Evolutionary conservation across 2,797 vertebrate species (phyloP), one percentile per base, ranked within the genome.

Genomic region (Pangasius larnaudii): DNA sequence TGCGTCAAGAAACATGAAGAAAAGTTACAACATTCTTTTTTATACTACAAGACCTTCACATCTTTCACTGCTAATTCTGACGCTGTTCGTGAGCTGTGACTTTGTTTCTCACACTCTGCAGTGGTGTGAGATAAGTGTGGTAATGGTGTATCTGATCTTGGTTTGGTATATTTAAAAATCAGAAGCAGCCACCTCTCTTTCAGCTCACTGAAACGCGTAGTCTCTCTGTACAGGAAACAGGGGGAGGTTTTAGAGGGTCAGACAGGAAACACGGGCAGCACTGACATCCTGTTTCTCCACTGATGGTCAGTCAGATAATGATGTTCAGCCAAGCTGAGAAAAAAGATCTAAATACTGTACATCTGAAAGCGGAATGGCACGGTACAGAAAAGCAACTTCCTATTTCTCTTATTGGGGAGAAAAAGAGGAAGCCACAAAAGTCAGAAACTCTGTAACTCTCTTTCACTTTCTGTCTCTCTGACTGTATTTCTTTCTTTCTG

Each of bases 231-330:
- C 96, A 96, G 96, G 95, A 96, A 96, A 95, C 89, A 49, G 93
- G 89, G 95, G 95, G 94, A 89, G 95, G 83, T 90, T 94, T 95
- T 94, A 92, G 92, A 93, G 89, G 94, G 93, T 92, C 91, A 94
- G 94, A 96, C 96, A 95, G 96, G 96, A 96, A 96, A 93, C 93
- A 89, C 91, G 92, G 94, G 91, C 94, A 95, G 93, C 91, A 93
- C 94, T 93, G 91, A 93, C 95, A 96, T 96, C 96, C 96, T 96
- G 95, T 93, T 92, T 91, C 93, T 94, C 94, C 94, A 93, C 94
- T 94, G 95, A 97, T 96, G 95, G 94, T 92, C 84, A 86, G 63
- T 90, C 90, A 91, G 96, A 96, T 96, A 95, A 89, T 82, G 85
- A 88, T 88, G 84, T 61, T 90, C 89, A 90, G 67, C 89, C 78